phyloP scores from a whole-genome alignment of 2,113 vertebrate species.

The Pteronura brasiliensis region DNA sequence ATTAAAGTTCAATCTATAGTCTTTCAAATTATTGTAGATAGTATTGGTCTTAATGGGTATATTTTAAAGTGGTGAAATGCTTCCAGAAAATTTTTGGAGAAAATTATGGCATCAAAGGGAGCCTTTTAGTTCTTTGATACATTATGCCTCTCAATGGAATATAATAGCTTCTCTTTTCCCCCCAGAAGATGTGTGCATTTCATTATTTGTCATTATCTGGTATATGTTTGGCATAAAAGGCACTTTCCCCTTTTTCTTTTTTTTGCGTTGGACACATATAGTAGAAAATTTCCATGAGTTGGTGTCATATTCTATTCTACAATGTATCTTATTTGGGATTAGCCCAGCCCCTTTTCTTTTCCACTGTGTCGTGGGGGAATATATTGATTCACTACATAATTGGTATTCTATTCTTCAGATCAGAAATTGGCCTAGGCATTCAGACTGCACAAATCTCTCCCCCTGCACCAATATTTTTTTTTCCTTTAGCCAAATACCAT shows the following conservation, averaged over 20 bases:
- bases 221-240: constrained; percentile 69
- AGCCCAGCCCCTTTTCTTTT: not conserved
- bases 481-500: constrained; percentile 69
- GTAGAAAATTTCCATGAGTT: constrained; percentile 47
- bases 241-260: constrained; percentile 11
- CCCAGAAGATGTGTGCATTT: constrained; percentile 65
- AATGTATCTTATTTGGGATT: not conserved
- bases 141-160: constrained; percentile 61
- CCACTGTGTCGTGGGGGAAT: not conserved
- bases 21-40: constrained; percentile 60
- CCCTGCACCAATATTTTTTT: constrained; percentile 36
- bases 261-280: constrained; percentile 19
- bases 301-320: not conserved
- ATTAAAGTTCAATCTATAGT: constrained; percentile 47
- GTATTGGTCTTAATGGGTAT: constrained; percentile 56
- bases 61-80: constrained; percentile 65
- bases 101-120: constrained; percentile 68
- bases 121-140: constrained; percentile 73
- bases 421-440: constrained; percentile 38
- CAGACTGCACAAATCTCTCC: constrained; percentile 54
- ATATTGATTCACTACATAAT: constrained; percentile 49
- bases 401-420: constrained; percentile 42
- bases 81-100: constrained; percentile 72
- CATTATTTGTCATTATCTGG: constrained; percentile 74
- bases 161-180: constrained; percentile 56